Conservation (phyloP, 1,140 invertebrate species). For the Diachasmimorpha longicaudata region DNA sequence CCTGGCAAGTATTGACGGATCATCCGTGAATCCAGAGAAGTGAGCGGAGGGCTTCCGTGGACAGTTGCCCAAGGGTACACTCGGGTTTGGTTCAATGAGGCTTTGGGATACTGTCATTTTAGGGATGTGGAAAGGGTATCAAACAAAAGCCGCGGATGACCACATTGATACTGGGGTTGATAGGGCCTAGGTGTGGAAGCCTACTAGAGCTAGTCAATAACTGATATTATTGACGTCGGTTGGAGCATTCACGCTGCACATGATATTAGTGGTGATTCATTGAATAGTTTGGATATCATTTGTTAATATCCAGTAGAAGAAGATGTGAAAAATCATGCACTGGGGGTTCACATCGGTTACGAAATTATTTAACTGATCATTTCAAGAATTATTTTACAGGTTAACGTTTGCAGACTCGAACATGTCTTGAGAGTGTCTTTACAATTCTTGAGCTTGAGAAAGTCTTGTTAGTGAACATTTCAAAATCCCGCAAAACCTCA, state of each 20-base stretch:
- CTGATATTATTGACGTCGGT: neutral
- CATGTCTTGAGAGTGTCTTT: too few relatives aligned
- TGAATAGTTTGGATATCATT: too few relatives aligned
- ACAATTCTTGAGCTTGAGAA: too few relatives aligned
- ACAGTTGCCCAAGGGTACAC: neutral
- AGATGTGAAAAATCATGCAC: too few relatives aligned
- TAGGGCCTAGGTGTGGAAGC: neutral
- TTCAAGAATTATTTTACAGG: too few relatives aligned
- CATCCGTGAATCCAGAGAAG: slow-evolving; percentile 36
- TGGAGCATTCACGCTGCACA: neutral
- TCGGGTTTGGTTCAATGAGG: neutral
- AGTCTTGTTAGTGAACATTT: neutral
- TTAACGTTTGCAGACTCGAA: too few relatives aligned
- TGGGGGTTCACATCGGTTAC: neutral
- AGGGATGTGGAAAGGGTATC: neutral
- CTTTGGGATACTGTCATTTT: neutral
- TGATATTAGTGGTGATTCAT: neutral
- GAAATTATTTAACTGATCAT: neutral
- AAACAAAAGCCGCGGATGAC: neutral
- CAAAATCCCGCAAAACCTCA: neutral
- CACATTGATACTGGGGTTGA: neutral
- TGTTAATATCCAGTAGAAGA: too few relatives aligned
- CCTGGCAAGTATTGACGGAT: slow-evolving; percentile 44
- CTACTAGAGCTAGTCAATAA: neutral
- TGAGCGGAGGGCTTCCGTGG: neutral